Evolutionary conservation across 2,797 vertebrate species (phyloP).

Genomic region (Macropus fuliginosus): DNA sequence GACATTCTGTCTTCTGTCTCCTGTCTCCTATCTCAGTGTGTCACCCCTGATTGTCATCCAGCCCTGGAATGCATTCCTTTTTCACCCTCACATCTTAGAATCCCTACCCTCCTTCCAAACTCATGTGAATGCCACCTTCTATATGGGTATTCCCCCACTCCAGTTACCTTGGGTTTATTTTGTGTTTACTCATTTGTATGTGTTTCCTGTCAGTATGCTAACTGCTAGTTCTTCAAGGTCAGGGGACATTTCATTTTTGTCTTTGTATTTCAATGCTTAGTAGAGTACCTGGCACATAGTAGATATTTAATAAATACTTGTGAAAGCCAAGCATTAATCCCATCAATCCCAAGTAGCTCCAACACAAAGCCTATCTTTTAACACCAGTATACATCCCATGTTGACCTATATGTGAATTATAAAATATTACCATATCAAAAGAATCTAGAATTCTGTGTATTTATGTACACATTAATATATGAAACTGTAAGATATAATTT

Average conservation of each 20-base stretch:
- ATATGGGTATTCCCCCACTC: not conserved
- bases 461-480: not conserved
- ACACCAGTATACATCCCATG: not conserved
- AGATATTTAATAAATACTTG: not conserved
- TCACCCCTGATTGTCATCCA: not conserved
- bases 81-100: not conserved
- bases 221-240: not conserved
- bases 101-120: not conserved
- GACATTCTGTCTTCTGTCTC: not conserved
- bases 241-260: not conserved
- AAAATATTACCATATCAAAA: not conserved
- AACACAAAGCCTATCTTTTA: not conserved
- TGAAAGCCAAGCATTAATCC: not conserved
- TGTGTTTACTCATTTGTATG: not conserved
- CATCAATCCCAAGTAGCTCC: not conserved
- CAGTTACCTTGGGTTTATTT: not conserved
- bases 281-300: not conserved
- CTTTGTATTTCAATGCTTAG: not conserved
- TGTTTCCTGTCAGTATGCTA: not conserved
- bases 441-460: not conserved
- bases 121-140: not conserved
- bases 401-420: not conserved
- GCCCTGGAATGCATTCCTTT: not conserved
- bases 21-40: not conserved
- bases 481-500: not conserved